Evolutionary conservation across 2,888 invertebrate genomes (phyloP).

Genomic region (Cheilosia grossa): DNA sequence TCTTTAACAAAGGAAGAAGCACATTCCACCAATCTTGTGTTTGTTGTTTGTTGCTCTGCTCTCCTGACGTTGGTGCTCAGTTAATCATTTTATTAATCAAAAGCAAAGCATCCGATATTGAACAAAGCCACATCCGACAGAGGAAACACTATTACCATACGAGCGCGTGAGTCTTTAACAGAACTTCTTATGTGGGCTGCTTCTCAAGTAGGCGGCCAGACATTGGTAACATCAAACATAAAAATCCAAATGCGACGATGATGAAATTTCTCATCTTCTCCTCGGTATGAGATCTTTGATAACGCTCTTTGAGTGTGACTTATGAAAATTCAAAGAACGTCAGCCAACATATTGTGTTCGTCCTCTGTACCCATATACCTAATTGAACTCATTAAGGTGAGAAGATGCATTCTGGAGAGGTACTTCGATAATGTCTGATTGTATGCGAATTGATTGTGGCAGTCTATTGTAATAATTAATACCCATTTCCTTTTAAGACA

Average conservation of each 20-base stretch:
- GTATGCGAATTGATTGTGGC: not conserved
- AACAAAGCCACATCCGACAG: conserved; percentile 45
- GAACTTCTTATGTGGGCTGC: conserved; percentile 63
- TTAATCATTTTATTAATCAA: conserved; percentile 56
- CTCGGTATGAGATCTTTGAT: conserved; percentile 1
- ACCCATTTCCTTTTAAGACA: conserved; percentile 3
- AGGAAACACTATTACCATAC: conserved; percentile 8
- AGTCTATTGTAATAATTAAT: not conserved
- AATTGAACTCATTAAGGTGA: conserved; percentile 33
- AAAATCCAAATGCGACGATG: conserved; percentile 19
- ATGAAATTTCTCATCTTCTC: conserved; percentile 27
- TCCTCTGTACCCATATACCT: not conserved
- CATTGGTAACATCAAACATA: conserved; percentile 37
- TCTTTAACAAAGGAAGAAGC: conserved; percentile 51
- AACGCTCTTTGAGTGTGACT: conserved; percentile 23
- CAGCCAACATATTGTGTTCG: not conserved
- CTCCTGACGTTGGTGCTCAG: conserved; percentile 13
- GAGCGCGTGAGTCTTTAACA: conserved; percentile 1
- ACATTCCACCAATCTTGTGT: conserved; percentile 28
- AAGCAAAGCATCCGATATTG: conserved; percentile 44
- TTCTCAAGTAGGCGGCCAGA: conserved; percentile 66
- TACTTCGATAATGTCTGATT: not conserved
- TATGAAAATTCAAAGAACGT: conserved; percentile 32
- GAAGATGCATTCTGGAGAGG: not conserved
- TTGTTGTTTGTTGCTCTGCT: not conserved